phyloP scores from a whole-genome alignment of 2,797 vertebrate species.

The Diplodus puntazzo region DNA sequence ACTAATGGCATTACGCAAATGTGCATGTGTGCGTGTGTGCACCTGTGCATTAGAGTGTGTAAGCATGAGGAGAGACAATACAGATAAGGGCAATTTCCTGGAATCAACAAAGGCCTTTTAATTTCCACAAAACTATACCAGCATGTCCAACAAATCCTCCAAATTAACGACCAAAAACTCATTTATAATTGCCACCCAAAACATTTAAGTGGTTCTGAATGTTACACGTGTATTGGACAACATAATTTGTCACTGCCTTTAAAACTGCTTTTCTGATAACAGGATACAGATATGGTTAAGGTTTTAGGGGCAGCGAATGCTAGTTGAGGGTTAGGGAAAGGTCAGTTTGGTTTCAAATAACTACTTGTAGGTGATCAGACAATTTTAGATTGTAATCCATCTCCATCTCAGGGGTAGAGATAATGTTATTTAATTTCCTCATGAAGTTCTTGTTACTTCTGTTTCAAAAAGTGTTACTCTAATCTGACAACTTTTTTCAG shows the following conservation, averaged over 20 bases:
- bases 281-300: background rate
- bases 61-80: background rate
- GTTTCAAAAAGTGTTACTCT: too few species aligned
- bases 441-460: too few species aligned
- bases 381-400: too few species aligned
- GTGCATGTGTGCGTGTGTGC: background rate
- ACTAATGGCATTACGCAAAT: slow-evolving; percentile 41
- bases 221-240: too few species aligned
- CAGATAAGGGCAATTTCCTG: background rate
- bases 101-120: background rate
- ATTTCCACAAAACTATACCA: background rate
- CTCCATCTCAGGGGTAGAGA: too few species aligned
- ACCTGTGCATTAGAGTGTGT: background rate
- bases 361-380: background rate
- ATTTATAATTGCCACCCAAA: background rate
- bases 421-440: too few species aligned
- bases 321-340: background rate
- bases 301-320: background rate
- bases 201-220: background rate
- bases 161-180: background rate
- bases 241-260: too few species aligned
- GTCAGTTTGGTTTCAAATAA: background rate
- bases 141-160: background rate
- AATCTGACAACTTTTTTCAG: too few species aligned
- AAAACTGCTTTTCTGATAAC: background rate